A percentile compares a stretch with the other conserved stretches of the same genome.
Conservation (phyloP, 2,797 vertebrate species). For the Tauraco hartlaubi region DNA sequence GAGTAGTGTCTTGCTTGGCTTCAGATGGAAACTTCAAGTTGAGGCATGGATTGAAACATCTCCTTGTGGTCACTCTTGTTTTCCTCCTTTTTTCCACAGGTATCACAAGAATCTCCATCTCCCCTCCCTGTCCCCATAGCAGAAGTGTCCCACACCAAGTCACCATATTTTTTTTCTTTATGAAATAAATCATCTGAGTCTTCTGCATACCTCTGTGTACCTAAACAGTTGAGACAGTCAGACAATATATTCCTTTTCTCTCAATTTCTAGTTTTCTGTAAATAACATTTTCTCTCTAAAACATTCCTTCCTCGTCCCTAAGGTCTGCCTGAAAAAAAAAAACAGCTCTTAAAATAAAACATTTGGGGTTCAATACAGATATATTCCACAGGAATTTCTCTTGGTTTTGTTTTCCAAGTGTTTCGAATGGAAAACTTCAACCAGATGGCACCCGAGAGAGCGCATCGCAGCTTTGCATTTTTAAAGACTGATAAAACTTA, state of each 20-base stretch:
- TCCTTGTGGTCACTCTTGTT: background rate
- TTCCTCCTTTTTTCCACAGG: background rate
- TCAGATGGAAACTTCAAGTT: background rate
- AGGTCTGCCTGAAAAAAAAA: background rate
- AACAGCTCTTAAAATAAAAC: background rate
- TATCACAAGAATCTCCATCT: background rate
- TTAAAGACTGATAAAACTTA: background rate
- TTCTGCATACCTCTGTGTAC: background rate
- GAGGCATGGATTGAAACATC: background rate
- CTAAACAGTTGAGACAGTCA: background rate
- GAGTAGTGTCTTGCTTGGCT: background rate
- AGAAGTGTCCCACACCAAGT: background rate
- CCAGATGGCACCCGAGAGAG: constrained; percentile 29
- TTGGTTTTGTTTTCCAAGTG: background rate
- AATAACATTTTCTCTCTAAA: background rate
- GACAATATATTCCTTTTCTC: background rate
- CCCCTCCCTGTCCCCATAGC: background rate
- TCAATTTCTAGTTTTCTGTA: background rate
- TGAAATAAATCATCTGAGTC: background rate
- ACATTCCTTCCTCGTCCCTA: background rate
- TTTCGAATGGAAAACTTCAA: background rate
- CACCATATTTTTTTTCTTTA: background rate
- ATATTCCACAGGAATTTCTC: background rate
- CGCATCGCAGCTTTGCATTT: rapidly evolving
- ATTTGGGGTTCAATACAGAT: background rate